Base-by-base conservation (phyloP, 2,797 vertebrate genomes). In the Notolabrus celidotus region DNA sequence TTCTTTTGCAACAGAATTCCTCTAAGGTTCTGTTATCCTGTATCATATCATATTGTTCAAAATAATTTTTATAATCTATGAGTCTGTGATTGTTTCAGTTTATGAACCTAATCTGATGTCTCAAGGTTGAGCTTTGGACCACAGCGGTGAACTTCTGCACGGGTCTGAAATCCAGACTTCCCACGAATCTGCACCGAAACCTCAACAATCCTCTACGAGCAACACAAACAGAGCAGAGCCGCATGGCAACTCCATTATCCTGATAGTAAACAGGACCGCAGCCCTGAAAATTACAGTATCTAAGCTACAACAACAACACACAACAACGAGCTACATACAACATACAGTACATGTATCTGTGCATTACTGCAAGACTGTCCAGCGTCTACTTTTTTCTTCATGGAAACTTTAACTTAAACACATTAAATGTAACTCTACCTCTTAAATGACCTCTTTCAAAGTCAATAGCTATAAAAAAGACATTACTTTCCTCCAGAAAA, bases 231-330 rank as follows among this genome's bases (percentile, higher is more conserved):
- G 67, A 87, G 71, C 83, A 50, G 34, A 31, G 80, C 76, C 80
- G 53, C 85, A 85, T 88, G 87, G 85, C 77, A 80, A 73, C 79
- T 71, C 78, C 73, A 88, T 87, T 86, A 89, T 77, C 63, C 58
- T 83, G 85, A 90, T 71, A 43, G 85, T 83, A 80, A 89, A 90
- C 89, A 89, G 88, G 54, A 78, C 71, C 71, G 67, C 45, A 33
- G 74, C 59, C 74, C 49, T 36, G 61, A 45, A 87, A 85, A 79
- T 81, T 69, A 51, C 50, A 20, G 87, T 90, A 71, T 85, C 89
- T 64, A 83, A 83, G 89, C 77, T 81, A 88, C 89, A 9, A 51
- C 36, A 50, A 86, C 82, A 90, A 88, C 86, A 89, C 75, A 87
- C 78, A 88, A 74, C 82, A 82, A 71, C 56, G 15, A 57, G 33